These are phyloP conservation scores for Typhlichthys subterraneus DNA, from an alignment of 2,797 vertebrate genomes.

Conservation along the genomic window DNA sequence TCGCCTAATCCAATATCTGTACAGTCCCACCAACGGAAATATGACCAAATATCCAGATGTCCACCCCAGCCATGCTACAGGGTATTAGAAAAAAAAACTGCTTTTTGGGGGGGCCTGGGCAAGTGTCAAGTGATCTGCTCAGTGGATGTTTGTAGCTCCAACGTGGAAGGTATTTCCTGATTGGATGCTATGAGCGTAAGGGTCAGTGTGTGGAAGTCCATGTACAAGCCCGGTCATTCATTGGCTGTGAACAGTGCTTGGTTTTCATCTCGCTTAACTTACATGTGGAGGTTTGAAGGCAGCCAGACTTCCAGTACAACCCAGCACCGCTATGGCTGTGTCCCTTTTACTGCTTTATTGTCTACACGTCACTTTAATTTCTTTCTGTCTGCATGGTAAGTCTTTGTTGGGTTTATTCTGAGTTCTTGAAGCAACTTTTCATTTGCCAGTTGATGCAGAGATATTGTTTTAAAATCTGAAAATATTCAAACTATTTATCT, in stretches of 20 bases:
- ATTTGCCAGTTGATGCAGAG: background rate
- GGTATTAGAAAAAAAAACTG: constrained; percentile 9
- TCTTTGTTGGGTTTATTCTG: constrained; percentile 27
- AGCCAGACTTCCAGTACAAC: constrained; percentile 44
- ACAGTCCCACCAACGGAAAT: too few species aligned
- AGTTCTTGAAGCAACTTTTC: background rate
- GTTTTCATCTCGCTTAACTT: constrained; percentile 63
- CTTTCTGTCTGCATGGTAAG: constrained; percentile 61
- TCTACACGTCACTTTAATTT: constrained; percentile 40
- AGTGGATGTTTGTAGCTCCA: constrained; percentile 64
- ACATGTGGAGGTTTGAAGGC: constrained; percentile 54
- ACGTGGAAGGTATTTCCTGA: constrained; percentile 71
- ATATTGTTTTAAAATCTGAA: too few species aligned
- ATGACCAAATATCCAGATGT: too few species aligned
- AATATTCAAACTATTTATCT: too few species aligned
- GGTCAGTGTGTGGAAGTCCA: constrained; percentile 64
- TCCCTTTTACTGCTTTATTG: constrained; percentile 40
- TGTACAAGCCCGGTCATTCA: constrained; percentile 71
- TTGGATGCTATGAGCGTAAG: constrained; percentile 66
- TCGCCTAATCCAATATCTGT: too few species aligned
- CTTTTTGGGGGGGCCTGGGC: constrained; percentile 9
- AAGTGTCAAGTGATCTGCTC: constrained; percentile 60
- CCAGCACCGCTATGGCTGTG: constrained; percentile 54
- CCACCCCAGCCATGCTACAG: constrained; percentile 8
- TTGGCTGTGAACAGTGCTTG: constrained; percentile 64